Base-by-base conservation (phyloP, 2,888 invertebrate species). In the Leptinotarsa tumamoca region DNA sequence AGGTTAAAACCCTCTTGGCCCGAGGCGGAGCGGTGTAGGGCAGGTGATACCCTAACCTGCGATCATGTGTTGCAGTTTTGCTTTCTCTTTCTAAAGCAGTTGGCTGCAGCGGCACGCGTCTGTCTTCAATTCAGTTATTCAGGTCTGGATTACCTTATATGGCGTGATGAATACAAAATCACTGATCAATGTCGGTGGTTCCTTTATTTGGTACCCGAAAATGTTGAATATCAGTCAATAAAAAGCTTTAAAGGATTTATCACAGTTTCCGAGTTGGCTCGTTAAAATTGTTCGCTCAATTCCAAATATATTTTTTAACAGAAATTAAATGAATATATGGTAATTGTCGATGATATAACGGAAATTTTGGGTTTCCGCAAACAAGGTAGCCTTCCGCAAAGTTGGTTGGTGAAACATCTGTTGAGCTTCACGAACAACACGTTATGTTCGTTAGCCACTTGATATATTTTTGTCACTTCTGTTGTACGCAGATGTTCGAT, bases 21-120 rank as follows among this genome's bases (percentile, higher is more conserved):
- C 17, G 52, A 67, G 72, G 78, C 58, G 72, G 74, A 80, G 68
- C 78, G 79, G 73, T 68, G 78, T 76, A 81, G 81, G 81, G 82
- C 85, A 85, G 85, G 85, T 84, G 83, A 80, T 78, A 74, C 78
- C 79, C 78, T 78, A 75, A 75, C 74, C 74, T 76, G 79, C 67
- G 78, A 72, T 70, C 72, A 69, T 75, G 68, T 73, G 52, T 68
- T 51, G 56, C 75, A 80, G 80, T 83, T 43, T 82, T 84, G 84
- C 82, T 85, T 85, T 85, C 85, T 85, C 85, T 83, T 85, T 85
- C 81, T 82, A 83, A 82, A 81, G 84, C 86, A 85, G 85, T 85
- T 86, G 85, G 83, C 83, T 78, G 79, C 78, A 81, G 75, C 80
- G 85, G 86, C 86, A 85, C 86, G 86, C 85, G 85, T 84, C 85